Base-by-base conservation (phyloP, 2,888 invertebrate species). In the Drosophila atripex region DNA sequence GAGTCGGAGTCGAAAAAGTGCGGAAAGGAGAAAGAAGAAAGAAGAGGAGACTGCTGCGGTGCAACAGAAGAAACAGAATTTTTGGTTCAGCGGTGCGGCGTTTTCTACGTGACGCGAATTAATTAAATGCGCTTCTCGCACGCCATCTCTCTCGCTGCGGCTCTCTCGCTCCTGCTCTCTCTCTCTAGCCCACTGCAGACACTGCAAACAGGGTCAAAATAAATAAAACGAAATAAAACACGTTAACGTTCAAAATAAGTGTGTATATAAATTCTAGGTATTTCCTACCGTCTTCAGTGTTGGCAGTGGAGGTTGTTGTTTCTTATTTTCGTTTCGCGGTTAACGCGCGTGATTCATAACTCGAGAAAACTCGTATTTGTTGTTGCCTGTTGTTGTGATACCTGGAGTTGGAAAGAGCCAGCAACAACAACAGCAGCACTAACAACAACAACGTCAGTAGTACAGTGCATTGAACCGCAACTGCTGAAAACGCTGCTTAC, bases 121-220 rank as follows among this genome's bases (percentile, higher is more conserved):
- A 65, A 75, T 88, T 73, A 71, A 80, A 75, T 77, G 77, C 64
- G 41, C 41, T 49, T 55, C 59, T 5, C 39, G 49, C 39, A 18
- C 49, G 28, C 50, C 51, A 14, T 32, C 52, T 50, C 54, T n/a
- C 43, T 46, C 14, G 32, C 21, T 61, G 59, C 55, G 56, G 56
- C 63, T 59, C 52, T 64, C 38, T 47, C 30, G 30, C 69, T 35
- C 78, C 45, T n/a, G 68, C 47, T 72, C 58, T 2, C n/a, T 71
- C 74, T 18, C 18, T 18, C 18, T 18, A 1, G 18, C 18, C 1
- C 18, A 18, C 18, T 18, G 18, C 18, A 18, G 18, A 71, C 71
- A 76, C 83, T 60, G 76, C 88, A 73, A 88, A 88, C 84, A 84
- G 73, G 80, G 88, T 84, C 88, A 84, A 88, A 84, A 84, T 86